Base-by-base conservation (phyloP, 2,888 invertebrate genomes). In the Drosophila macrospina region DNA sequence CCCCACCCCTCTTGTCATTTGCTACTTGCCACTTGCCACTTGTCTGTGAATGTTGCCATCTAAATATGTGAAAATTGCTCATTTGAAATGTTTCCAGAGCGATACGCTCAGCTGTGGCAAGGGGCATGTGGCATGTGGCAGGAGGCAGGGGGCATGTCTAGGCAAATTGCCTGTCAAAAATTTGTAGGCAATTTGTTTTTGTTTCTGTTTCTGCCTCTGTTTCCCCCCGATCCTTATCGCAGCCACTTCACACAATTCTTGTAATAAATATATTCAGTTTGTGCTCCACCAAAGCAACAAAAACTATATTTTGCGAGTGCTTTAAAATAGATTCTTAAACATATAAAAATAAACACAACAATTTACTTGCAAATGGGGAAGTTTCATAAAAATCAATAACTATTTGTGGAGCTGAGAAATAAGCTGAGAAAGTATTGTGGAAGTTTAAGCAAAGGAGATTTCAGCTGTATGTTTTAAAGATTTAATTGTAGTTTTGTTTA, bases 11-110 rank as follows among this genome's bases (percentile, higher is more conserved):
- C 36, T 1, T 50, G 36, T 15, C 36, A 8, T 39, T 0, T 36
- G 16, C 39, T 41, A 0, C 30, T 13, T 16, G 11, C 11, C 50
- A 15, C 13, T 20, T 62, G 48, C 44, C 15, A 41, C 56, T 55
- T 52, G 44, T n/a, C 64, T 72, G 57, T 63, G 70, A 81, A 71
- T 72, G 80, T 69, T 81, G 69, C 76, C 83, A 78, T 83, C 80
- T 80, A 85, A 83, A 80, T 82, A 83, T 83, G 85, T 85, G 85
- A 84, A 86, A 85, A 85, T 86, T 85, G 85, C 86, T 86, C 84
- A 84, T 85, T 85, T 85, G 66, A 85, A 78, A 84, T 82, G 82
- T 70, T 74, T 36, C 52, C 61, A 67, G 68, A 61, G 57, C 44
- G 37, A 51, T 28, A 60, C 45, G 10, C 13, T 24, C 57, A n/a